Evolutionary conservation across 2,797 vertebrate genomes (phyloP), one percentile per base, ranked within the genome.

Genomic region (Lepilemur ruficaudatus): DNA sequence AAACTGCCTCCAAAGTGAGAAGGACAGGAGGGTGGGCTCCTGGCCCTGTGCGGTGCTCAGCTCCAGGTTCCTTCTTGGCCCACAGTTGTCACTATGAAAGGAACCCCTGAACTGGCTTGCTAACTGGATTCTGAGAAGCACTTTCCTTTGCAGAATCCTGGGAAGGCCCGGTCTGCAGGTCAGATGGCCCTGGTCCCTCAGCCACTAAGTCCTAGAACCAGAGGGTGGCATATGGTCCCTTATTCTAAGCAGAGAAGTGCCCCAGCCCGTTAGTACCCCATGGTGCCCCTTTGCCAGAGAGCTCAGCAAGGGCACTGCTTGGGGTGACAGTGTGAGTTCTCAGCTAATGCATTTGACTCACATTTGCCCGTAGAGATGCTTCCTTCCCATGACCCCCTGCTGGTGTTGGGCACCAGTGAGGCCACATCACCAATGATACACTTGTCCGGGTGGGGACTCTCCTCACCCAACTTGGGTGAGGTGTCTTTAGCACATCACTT

Each of bases 361-460:
- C 30, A 12, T 75, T 28, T 87, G 70, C 2, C 2, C 4, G 9
- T 0, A 61, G n/a, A 91, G 72, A 80, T n/a, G 20, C 46, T 78
- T 80, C 52, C 80, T 95, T 88, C 72, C 52, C 35, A 8, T 17
- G 17, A 35, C 65, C 5, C 41, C 8, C 35, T 81, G 10, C 14
- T 63, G 55, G 25, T 20, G 32, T 32, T 38, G 46, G 46, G 13
- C 50, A 18, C 80, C 46, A 30, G 32, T 4, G 1, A n/a, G 32
- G 7, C 2, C 28, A 5, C 5, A 46, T 5, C 0, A 38, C 30
- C 32, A 23, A 10, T 2, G 28, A 41, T 32, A 2, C 17, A 38
- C 32, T n/a, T 13, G 43, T 76, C n/a, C 30, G 9, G 4, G 7
- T 28, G 0, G 32, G 75, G 57, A 73, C 1, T 35, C 28, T 7